Evolutionary conservation across 2,888 invertebrate species (phyloP).

Genomic region (Apamea sordens): DNA sequence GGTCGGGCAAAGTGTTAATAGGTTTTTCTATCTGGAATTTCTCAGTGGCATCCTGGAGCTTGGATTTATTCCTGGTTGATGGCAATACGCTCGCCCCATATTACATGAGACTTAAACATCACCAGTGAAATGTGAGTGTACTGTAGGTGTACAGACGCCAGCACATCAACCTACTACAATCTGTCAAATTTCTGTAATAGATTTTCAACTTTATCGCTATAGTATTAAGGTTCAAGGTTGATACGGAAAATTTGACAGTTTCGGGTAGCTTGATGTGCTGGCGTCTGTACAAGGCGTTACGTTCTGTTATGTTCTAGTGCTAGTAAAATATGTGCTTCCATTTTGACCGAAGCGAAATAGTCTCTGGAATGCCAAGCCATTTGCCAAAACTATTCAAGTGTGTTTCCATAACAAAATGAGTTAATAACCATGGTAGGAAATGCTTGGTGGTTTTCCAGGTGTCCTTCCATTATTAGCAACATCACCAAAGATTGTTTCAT

Average conservation of each 20-base stretch:
- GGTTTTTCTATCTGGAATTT: background rate
- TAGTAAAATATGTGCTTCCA: background rate
- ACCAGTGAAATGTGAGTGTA: background rate
- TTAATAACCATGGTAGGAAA: background rate
- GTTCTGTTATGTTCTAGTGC: background rate
- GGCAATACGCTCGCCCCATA: background rate
- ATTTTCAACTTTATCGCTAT: no score
- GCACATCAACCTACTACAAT: no score
- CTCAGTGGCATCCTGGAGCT: background rate
- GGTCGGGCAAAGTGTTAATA: background rate
- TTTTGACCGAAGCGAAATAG: slow-evolving; percentile 8
- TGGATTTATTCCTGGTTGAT: background rate
- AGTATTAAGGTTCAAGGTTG: no score
- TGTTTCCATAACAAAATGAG: background rate
- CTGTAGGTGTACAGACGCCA: background rate
- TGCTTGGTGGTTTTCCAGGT: background rate
- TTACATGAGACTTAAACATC: background rate
- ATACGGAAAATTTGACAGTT: no score
- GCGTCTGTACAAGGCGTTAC: background rate
- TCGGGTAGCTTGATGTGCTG: no score
- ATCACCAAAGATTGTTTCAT: background rate
- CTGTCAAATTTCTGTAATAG: no score
- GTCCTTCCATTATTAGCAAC: background rate
- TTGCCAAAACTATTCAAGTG: background rate
- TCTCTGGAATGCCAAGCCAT: background rate